Conservation (phyloP, 2,797 vertebrate genomes). For the Mormyrus hasselquistii region DNA sequence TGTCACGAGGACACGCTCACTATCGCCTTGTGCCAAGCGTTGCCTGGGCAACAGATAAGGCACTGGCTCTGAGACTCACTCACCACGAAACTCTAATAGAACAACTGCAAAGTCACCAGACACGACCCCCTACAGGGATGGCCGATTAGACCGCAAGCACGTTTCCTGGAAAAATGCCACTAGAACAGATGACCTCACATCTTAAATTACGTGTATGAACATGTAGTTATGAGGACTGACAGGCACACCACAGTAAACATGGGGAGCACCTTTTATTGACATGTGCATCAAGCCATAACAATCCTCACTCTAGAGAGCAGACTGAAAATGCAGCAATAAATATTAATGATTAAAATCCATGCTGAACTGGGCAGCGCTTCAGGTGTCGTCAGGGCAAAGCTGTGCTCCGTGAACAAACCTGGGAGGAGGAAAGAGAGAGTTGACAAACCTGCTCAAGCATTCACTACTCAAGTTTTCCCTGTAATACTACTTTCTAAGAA, state of each 20-base stretch:
- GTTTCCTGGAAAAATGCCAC: background rate
- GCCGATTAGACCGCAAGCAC: background rate
- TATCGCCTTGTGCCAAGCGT: conserved; percentile 7
- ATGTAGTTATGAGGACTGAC: background rate
- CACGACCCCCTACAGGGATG: background rate
- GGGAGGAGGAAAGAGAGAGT: background rate
- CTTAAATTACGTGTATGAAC: background rate
- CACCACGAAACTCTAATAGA: background rate
- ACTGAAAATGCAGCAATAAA: conserved; percentile 8
- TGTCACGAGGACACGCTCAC: background rate
- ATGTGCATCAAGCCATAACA: conserved; percentile 4
- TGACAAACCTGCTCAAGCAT: background rate
- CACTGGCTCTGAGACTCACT: background rate
- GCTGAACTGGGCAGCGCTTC: conserved; percentile 1
- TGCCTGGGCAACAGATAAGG: conserved; percentile 9
- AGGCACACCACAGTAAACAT: background rate
- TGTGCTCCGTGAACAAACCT: background rate
- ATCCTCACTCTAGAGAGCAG: background rate
- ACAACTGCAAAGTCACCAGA: background rate
- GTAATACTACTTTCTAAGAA: background rate
- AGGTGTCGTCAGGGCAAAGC: background rate
- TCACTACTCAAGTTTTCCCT: background rate
- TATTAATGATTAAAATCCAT: background rate
- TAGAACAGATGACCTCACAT: background rate
- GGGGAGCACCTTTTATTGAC: conserved; percentile 21